These are phyloP conservation scores for Stictonetta naevosa DNA, from an alignment of 2,113 vertebrate genomes.

Conservation along the genomic window DNA sequence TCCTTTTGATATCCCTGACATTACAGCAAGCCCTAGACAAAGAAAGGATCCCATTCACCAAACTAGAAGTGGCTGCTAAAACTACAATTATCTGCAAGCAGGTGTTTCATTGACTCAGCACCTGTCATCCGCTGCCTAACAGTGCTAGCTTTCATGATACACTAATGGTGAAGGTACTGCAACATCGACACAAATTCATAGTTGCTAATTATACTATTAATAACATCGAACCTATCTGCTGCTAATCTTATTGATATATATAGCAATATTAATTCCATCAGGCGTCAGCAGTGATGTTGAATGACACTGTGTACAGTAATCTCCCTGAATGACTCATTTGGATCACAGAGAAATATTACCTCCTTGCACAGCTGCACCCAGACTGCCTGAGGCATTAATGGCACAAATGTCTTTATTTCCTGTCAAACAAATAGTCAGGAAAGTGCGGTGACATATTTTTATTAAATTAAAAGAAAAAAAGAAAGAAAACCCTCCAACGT, in stretches of 20 bases:
- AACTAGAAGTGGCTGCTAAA: neutral
- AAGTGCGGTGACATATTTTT: neutral
- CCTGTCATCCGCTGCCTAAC: neutral
- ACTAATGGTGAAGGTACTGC: neutral
- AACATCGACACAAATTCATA: neutral
- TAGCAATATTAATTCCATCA: constrained; percentile 35
- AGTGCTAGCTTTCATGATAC: neutral
- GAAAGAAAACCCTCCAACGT: neutral
- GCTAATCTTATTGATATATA: constrained; percentile 53
- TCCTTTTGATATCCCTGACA: neutral
- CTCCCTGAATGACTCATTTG: constrained; percentile 29
- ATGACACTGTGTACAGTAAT: constrained; percentile 10
- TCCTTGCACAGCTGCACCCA: constrained; percentile 2
- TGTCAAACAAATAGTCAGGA: neutral
- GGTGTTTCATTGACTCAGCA: constrained; percentile 30
- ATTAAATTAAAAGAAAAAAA: neutral
- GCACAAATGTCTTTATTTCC: constrained; percentile 4
- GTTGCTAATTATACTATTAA: constrained; percentile 46
- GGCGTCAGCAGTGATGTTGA: constrained; percentile 28
- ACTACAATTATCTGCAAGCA: constrained; percentile 8
- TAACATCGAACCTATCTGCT: constrained; percentile 28
- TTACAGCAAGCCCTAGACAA: neutral
- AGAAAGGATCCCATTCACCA: neutral
- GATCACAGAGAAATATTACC: constrained; percentile 1
- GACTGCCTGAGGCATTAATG: neutral